Evolutionary conservation across 2,888 invertebrate genomes (phyloP), one percentile per base, ranked within the genome.

Genomic region (Ophion ellenae): DNA sequence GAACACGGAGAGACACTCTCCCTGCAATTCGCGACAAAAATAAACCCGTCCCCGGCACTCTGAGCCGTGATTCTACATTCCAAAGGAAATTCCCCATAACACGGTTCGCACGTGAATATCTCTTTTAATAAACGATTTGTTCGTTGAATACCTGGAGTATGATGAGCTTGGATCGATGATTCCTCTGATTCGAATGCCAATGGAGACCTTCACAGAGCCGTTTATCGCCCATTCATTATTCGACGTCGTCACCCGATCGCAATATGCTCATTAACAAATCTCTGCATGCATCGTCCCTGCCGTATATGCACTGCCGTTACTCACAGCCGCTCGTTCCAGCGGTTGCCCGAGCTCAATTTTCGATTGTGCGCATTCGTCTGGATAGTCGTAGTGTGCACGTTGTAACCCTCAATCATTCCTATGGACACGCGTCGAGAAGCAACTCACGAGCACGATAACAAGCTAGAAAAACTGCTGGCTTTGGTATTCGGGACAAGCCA

Each of bases 31-130:
- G 45, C 64, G 90, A 89, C 90, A 28, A 84, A 90, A 90, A 89
- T 90, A 90, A 89, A 89, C 87, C 86, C 89, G 86, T 88, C 77
- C 85, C 85, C 87, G 36, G 79, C 67, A 63, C 73, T 40, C 40
- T 1, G 75, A 66, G 82, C 82, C 66, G 69, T n/a, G 64, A 81
- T 69, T 81, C 75, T 77, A 45, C 64, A 53, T 81, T 81, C 40
- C 69, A 17, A 24, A 57, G 20, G 24, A 61, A 66, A 76, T 67
- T 66, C 24, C 61, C 45, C 47, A 24, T 61, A 24, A 7, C 24
- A 20, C 20, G 9, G 20, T 24, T 24, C 24, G 20, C 61, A 10
- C 61, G 61, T 61, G 61, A 61, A 24, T 24, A 20, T 61, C 20
- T 4, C 4, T 53, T 53, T 53, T 53, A 53, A 53, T 0, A 17